phyloP scores from a whole-genome alignment of 2,113 vertebrate genomes.

The Bucco capensis region DNA sequence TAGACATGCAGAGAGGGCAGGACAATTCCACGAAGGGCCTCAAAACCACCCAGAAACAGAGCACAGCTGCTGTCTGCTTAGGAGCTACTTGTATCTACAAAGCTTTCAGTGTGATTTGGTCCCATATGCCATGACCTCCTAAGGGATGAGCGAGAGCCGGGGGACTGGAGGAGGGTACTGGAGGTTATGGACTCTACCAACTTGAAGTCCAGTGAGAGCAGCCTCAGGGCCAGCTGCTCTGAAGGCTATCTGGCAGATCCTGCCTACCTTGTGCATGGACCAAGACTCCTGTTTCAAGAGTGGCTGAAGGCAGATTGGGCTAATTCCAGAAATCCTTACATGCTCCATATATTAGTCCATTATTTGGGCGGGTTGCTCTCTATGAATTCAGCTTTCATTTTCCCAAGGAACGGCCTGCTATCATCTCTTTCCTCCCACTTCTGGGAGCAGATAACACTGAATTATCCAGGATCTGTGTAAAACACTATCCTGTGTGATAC shows the following conservation, averaged over 20 bases:
- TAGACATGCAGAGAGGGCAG: background rate
- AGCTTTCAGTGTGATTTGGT: background rate
- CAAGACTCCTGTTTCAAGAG: background rate
- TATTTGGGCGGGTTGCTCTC: background rate
- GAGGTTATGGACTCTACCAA: background rate
- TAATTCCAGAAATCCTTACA: background rate
- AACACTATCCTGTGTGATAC: background rate
- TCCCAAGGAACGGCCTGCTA: background rate
- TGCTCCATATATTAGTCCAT: background rate
- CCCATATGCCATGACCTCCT: background rate
- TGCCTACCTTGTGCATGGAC: rapidly evolving
- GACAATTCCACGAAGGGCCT: background rate
- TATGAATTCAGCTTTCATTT: background rate
- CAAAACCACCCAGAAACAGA: background rate
- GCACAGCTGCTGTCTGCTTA: background rate
- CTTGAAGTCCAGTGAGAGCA: background rate
- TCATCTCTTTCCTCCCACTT: background rate
- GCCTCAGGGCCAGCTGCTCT: background rate
- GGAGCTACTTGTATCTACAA: background rate
- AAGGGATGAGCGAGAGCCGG: background rate
- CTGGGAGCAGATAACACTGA: rapidly evolving
- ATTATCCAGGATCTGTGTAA: background rate
- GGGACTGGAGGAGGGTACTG: background rate
- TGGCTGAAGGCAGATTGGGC: background rate
- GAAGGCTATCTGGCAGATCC: background rate